Conservation (phyloP, 2,888 invertebrate species). For the Maniola hyperantus region DNA sequence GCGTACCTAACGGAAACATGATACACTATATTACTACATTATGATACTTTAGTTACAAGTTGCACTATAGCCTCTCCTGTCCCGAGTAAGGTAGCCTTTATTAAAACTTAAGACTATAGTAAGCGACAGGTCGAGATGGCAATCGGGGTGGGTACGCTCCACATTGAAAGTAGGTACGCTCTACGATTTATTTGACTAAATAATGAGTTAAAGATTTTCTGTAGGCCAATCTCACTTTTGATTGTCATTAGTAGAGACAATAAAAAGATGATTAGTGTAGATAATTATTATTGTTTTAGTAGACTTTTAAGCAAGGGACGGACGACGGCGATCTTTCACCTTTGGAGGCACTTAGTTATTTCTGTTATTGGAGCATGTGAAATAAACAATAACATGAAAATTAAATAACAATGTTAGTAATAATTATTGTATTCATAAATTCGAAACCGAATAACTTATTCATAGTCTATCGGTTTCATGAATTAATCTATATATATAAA, state of each 20-base stretch:
- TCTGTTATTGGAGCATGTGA: background rate
- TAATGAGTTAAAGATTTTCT: no score
- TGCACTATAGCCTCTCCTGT: background rate
- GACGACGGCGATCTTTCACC: background rate
- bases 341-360: background rate
- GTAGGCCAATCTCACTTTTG: no score
- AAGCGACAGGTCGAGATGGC: no score
- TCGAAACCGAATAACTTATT: slow-evolving; percentile 7
- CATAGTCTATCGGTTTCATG: slow-evolving; percentile 10
- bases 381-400: background rate
- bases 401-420: background rate
- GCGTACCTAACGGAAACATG: no score
- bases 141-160: no score
- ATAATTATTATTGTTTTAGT: no score
- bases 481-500: no score
- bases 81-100: background rate
- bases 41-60: background rate
- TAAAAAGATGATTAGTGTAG: no score
- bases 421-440: slow-evolving; percentile 1
- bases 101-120: background rate
- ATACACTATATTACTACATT: background rate
- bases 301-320: background rate
- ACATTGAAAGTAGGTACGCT: no score
- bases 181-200: no score
- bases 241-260: no score